Evolutionary conservation across 2,888 invertebrate genomes (phyloP).

Genomic region (Gasteruption jaculator): DNA sequence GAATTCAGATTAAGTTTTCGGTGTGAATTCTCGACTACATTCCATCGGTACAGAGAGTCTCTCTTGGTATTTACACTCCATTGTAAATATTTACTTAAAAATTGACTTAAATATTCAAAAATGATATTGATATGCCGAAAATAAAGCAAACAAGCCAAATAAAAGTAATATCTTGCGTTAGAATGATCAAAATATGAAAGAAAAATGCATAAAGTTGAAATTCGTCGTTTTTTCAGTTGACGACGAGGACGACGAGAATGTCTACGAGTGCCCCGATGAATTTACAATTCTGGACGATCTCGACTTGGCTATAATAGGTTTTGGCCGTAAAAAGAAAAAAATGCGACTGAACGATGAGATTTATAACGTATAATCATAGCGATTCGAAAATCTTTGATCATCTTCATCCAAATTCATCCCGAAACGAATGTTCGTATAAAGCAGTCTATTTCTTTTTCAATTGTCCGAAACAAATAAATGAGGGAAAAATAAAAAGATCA

Average conservation of each 20-base stretch:
- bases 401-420: too few species aligned
- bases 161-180: too few species aligned
- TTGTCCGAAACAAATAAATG: background rate
- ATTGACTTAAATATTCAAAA: background rate
- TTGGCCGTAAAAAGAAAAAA: conserved; percentile 22
- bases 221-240: conserved; percentile 11
- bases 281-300: conserved; percentile 36
- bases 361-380: too few species aligned
- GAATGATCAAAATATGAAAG: background rate
- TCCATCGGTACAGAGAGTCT: too few species aligned
- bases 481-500: too few species aligned
- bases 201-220: background rate
- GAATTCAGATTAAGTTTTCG: too few species aligned
- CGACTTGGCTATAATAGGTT: conserved; percentile 34
- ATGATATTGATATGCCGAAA: too few species aligned
- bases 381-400: too few species aligned
- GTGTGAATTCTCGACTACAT: too few species aligned
- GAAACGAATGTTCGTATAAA: too few species aligned
- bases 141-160: too few species aligned
- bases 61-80: too few species aligned
- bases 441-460: background rate
- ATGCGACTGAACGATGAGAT: conserved; percentile 11
- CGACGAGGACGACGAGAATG: conserved; percentile 27
- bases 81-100: conserved; percentile 8
- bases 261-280: conserved; percentile 29